These are phyloP conservation scores for Cyaniris semiargus DNA, from an alignment of 2,888 invertebrate species.

Conservation along the genomic window DNA sequence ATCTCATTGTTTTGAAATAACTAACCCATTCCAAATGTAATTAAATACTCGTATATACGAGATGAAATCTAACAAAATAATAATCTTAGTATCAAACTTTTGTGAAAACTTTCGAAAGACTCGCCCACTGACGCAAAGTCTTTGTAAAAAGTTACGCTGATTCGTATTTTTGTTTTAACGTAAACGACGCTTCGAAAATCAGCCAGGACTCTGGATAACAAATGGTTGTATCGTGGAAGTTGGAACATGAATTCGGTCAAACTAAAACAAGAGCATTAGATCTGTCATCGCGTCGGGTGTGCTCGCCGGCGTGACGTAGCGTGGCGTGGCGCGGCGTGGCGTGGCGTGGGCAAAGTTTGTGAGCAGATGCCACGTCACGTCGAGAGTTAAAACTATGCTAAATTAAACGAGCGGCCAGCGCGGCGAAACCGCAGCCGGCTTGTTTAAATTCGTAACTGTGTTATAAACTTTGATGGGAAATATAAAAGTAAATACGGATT, in stretches of 20 bases:
- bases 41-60: background rate
- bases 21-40: background rate
- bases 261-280: background rate
- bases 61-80: background rate
- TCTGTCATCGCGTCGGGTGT: constrained; percentile 3
- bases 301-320: background rate
- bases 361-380: constrained; percentile 40
- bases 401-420: constrained; percentile 41
- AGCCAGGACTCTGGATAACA: background rate
- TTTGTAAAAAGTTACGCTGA: background rate
- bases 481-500: constrained; percentile 17
- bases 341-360: constrained; percentile 36
- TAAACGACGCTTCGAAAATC: background rate
- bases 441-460: constrained; percentile 25
- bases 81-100: background rate
- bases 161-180: background rate
- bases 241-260: constrained; percentile 2
- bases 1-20: background rate
- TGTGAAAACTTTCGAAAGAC: background rate
- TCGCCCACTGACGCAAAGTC: background rate
- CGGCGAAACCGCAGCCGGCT: constrained; percentile 26
- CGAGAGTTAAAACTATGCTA: constrained; percentile 44
- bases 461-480: constrained; percentile 24
- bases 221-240: background rate
- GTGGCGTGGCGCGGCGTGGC: background rate